Base-by-base conservation (phyloP, 2,888 invertebrate species). In the Maniola hyperantus region DNA sequence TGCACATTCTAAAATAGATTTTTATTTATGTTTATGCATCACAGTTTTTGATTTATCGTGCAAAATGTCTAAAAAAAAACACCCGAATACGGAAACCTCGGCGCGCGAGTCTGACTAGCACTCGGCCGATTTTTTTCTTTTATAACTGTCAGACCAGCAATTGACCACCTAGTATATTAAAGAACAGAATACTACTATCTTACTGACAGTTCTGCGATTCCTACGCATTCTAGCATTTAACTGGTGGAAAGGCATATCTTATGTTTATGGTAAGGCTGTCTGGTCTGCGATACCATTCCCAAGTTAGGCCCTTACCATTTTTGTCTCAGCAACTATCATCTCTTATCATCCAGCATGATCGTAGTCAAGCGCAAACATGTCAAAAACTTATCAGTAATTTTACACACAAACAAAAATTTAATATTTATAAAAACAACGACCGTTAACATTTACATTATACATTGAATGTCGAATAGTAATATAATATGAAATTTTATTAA, bases 361-460 rank as follows among this genome's bases (percentile, higher is more conserved):
- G 39, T 42, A 57, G 42, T 57, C 57, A 57, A 57, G 39, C 20
- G 11, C 13, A 42, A 7, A 20, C 42, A 11, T 57, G 57, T 57
- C 57, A 57, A 33, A 26, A 33, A 11, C n/a, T 59, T 59, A 59
- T 59, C 46, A 60, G 33, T 11, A 60, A 50, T 60, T 60, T 60
- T 60, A 36, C 60, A 48, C 60, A 60, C 60, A 60, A 60, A 64
- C 59, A 64, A 63, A 67, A 51, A 58, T 53, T 67, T 54, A 54
- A 67, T 64, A 55, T 64, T 60, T 48, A 64, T 67, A 55, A 50
- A 26, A 53, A 67, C 67, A 54, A 18, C 44, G 48, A 51, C 42
- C 11, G 33, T 63, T 44, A n/a, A 44, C 34, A 15, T 62, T 57
- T 34, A 53, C 46, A 66, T 48, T 48, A n/a, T n/a, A 55, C 42